Evolutionary conservation across 2,113 vertebrate species (phyloP).

Genomic region (Mirounga angustirostris): DNA sequence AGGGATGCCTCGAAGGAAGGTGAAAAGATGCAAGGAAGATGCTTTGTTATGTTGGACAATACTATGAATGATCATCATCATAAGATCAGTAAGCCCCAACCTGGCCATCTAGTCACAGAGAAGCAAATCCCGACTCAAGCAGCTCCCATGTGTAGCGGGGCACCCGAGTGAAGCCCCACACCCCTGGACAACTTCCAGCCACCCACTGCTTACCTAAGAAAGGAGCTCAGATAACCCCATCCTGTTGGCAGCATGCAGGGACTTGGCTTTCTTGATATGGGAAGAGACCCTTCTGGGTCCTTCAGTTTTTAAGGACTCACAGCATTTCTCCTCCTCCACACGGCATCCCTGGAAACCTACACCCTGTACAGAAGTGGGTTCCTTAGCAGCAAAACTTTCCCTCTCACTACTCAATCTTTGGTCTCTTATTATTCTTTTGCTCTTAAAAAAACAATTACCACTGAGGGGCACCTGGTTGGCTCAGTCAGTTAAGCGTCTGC

Average conservation of each 20-base stretch:
- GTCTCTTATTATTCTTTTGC: not conserved
- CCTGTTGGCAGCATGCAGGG: not conserved
- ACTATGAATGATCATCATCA: not conserved
- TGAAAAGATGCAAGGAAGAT: not conserved
- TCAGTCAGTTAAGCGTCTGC: not conserved
- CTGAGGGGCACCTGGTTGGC: not conserved
- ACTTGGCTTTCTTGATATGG: not conserved
- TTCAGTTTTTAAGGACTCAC: not conserved
- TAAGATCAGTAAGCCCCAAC: not conserved
- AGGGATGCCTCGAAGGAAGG: not conserved
- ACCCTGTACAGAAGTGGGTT: not conserved
- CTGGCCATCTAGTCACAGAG: not conserved
- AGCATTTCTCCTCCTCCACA: not conserved
- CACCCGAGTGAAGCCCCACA: accelerated
- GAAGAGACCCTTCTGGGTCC: not conserved
- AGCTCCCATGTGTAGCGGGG: too few species aligned
- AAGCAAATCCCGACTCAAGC: not conserved
- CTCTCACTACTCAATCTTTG: not conserved
- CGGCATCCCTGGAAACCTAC: not conserved
- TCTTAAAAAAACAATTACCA: not conserved
- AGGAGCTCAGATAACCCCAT: not conserved
- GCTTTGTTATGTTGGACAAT: not conserved
- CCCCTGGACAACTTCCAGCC: not conserved
- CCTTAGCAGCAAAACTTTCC: not conserved
- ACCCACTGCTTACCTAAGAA: not conserved